These are phyloP conservation scores for Bradypodion ventrale DNA, from an alignment of 2,797 vertebrate genomes.

Conservation along the genomic window DNA sequence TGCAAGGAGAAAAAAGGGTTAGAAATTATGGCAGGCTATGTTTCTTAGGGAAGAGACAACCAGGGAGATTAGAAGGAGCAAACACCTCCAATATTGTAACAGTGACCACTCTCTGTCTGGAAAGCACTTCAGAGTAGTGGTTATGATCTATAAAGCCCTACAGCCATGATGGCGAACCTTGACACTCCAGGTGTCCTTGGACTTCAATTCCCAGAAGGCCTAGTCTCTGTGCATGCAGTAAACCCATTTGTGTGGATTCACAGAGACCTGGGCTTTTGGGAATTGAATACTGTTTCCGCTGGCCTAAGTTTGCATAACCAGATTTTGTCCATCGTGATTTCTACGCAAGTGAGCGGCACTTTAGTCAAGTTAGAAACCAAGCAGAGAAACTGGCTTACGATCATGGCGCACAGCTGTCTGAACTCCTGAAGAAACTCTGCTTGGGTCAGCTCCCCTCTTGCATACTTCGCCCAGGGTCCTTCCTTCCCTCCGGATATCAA, in stretches of 20 bases:
- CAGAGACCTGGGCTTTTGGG: no score
- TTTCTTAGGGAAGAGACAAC: neutral
- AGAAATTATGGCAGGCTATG: neutral
- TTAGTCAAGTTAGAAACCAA: neutral
- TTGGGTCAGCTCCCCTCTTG: slow-evolving; percentile 76
- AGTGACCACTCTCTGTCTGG: no score
- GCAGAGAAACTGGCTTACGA: slow-evolving; percentile 68
- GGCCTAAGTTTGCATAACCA: no score
- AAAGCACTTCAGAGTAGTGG: no score
- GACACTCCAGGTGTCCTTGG: no score
- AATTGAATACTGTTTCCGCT: no score
- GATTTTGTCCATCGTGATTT: neutral
- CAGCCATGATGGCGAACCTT: no score
- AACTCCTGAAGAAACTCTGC: slow-evolving; percentile 76
- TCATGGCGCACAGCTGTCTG: slow-evolving; percentile 74
- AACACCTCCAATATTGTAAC: no score
- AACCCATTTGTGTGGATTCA: no score
- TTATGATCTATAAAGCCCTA: no score
- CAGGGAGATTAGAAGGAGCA: neutral
- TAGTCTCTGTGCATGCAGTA: no score
- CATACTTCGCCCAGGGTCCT: slow-evolving; percentile 74
- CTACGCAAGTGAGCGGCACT: neutral
- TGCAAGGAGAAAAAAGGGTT: slow-evolving; percentile 35
- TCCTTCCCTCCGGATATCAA: slow-evolving; percentile 64
- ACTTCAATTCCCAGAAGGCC: no score